These are phyloP conservation scores for Trachops cirrhosus DNA, from an alignment of 2,797 vertebrate genomes.

Conservation along the genomic window DNA sequence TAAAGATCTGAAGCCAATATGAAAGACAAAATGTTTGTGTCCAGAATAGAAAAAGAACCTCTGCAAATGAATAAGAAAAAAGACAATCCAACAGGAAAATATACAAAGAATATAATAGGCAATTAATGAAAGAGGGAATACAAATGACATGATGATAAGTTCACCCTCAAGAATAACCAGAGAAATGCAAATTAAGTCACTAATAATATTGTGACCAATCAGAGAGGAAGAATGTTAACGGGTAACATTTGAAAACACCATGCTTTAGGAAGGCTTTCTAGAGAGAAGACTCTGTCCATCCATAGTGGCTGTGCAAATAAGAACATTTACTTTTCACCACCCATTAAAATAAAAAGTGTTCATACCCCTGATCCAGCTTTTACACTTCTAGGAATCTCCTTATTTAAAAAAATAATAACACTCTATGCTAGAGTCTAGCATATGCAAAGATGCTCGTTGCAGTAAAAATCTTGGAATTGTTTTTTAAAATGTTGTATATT, in stretches of 20 bases:
- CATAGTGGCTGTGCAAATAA: neutral
- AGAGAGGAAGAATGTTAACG: neutral
- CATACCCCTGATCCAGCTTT: neutral
- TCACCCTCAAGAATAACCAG: neutral
- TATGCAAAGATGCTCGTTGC: neutral
- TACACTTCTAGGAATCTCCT: neutral
- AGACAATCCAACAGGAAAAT: neutral
- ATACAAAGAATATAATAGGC: neutral
- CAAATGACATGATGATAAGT: neutral
- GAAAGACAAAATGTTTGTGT: conserved; percentile 14
- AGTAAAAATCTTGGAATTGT: neutral
- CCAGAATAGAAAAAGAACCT: neutral
- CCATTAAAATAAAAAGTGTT: neutral
- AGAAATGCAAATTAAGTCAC: conserved; percentile 29
- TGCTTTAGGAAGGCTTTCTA: neutral
- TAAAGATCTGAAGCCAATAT: neutral
- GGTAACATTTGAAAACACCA: conserved; percentile 5
- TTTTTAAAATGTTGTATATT: neutral
- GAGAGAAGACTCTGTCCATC: neutral
- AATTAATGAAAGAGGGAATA: neutral
- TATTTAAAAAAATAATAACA: neutral
- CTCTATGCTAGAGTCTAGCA: neutral
- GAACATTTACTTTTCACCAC: neutral
- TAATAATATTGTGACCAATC: neutral
- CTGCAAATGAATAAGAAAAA: conserved; percentile 3